These are phyloP conservation scores for Nothobranchius kuhntae DNA, from an alignment of 2,113 vertebrate species.

Conservation along the genomic window DNA sequence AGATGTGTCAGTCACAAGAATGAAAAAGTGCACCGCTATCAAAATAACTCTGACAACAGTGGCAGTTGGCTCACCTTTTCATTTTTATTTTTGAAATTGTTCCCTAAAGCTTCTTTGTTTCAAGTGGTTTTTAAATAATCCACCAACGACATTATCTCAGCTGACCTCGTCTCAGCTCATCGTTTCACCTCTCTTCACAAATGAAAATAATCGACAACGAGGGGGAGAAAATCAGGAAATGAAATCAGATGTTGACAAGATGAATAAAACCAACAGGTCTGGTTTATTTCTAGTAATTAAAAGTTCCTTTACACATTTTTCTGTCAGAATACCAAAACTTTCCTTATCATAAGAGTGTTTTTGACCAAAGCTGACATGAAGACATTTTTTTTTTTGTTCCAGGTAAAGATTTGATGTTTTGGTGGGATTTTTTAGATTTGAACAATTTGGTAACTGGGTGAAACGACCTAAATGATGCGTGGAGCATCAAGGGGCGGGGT, in stretches of 20 bases:
- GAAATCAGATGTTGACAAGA: not conserved
- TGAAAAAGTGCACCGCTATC: slow-evolving; percentile 35
- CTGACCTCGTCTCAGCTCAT: slow-evolving; percentile 11
- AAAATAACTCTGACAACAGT: slow-evolving; percentile 54
- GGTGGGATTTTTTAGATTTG: too few relatives aligned
- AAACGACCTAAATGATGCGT: slow-evolving; percentile 37
- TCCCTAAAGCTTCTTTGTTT: slow-evolving; percentile 14
- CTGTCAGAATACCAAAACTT: too few relatives aligned
- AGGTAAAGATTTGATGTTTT: too few relatives aligned
- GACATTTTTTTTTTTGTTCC: too few relatives aligned
- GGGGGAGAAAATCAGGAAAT: too few relatives aligned
- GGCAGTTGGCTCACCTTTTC: slow-evolving; percentile 24
- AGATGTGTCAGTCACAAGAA: slow-evolving; percentile 61
- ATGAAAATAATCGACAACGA: not conserved
- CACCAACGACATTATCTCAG: slow-evolving; percentile 6
- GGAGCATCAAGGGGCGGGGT: slow-evolving; percentile 39
- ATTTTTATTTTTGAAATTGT: too few relatives aligned
- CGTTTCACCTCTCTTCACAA: slow-evolving; percentile 6
- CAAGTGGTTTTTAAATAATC: slow-evolving; percentile 40
- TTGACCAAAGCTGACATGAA: too few relatives aligned
- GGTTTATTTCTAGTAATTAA: too few relatives aligned
- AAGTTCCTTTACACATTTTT: too few relatives aligned
- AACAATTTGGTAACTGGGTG: not conserved
- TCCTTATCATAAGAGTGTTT: too few relatives aligned
- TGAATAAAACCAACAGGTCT: not conserved